Percentiles rank a stretch among this genome's conserved stretches.
These are phyloP conservation scores for Pterocles orientalis DNA, from an alignment of 2,113 vertebrate genomes.

Conservation along the genomic window DNA sequence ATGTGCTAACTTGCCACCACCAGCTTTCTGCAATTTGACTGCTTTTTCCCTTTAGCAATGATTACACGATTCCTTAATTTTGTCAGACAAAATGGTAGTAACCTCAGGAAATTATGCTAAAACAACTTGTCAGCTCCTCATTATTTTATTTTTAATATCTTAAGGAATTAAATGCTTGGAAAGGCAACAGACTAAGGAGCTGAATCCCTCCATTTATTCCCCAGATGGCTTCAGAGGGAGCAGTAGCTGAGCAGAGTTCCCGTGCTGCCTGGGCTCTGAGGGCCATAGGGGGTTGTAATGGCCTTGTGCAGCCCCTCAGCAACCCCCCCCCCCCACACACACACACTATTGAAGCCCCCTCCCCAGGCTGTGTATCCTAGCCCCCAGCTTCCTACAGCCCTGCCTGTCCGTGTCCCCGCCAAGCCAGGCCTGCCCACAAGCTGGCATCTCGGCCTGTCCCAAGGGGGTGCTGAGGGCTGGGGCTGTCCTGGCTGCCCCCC, in stretches of 20 bases:
- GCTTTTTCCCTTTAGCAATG: background rate
- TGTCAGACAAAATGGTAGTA: background rate
- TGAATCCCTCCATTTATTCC: background rate
- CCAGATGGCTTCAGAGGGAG: background rate
- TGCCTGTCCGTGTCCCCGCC: background rate
- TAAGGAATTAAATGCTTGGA: background rate
- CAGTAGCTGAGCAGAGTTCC: too few species aligned
- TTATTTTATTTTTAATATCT: slow-evolving; percentile 42
- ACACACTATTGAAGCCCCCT: too few species aligned
- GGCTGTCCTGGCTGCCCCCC: too few species aligned
- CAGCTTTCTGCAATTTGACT: slow-evolving; percentile 1
- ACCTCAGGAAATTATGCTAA: slow-evolving; percentile 19
- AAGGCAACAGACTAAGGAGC: background rate
- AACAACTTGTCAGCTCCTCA: slow-evolving; percentile 26
- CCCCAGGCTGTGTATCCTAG: fast-evolving
- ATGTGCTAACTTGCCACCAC: background rate
- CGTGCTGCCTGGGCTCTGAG: fast-evolving
- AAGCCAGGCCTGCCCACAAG: fast-evolving
- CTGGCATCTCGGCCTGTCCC: fast-evolving
- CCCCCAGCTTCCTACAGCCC: background rate
- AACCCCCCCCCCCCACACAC: too few species aligned
- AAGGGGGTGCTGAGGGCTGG: background rate
- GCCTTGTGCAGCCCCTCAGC: too few species aligned
- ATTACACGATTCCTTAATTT: slow-evolving; percentile 40
- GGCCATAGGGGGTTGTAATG: fast-evolving